Evolutionary conservation across 2,888 invertebrate species (phyloP).

Genomic region (Ophioninae sp.): DNA sequence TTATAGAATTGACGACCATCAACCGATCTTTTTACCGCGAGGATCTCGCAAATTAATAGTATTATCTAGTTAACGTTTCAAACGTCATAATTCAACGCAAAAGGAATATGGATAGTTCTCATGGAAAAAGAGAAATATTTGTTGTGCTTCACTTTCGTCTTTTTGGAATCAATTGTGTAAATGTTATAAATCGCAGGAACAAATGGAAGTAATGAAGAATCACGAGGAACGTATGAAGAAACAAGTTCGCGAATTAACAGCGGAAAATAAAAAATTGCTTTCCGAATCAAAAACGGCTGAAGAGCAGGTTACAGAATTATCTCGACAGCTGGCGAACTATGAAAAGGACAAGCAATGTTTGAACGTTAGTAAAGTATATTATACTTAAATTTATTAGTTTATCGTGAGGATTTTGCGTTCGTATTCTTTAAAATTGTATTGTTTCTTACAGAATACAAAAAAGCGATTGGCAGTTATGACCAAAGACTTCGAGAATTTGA

Average conservation of each 20-base stretch:
- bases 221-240: constrained; percentile 91
- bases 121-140: not conserved
- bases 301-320: constrained; percentile 87
- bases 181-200: constrained; percentile 82
- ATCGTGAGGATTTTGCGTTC: not conserved
- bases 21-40: too few species aligned
- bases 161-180: not conserved
- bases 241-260: constrained; percentile 85
- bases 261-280: constrained; percentile 88
- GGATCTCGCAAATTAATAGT: too few species aligned
- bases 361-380: constrained; percentile 80
- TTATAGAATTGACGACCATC: too few species aligned
- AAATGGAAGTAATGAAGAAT: constrained; percentile 89
- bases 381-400: not conserved
- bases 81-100: too few species aligned
- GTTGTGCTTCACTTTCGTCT: constrained; percentile 75
- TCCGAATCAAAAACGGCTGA: constrained; percentile 89
- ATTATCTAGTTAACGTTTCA: too few species aligned
- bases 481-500: constrained; percentile 84
- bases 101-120: not conserved
- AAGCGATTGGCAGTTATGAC: constrained; percentile 79
- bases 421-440: not conserved
- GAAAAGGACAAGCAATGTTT: constrained; percentile 92
- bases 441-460: constrained; percentile 83
- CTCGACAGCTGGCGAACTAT: constrained; percentile 91